Base-by-base conservation (phyloP, 2,888 invertebrate genomes). In the Yponomeuta cagnagella region DNA sequence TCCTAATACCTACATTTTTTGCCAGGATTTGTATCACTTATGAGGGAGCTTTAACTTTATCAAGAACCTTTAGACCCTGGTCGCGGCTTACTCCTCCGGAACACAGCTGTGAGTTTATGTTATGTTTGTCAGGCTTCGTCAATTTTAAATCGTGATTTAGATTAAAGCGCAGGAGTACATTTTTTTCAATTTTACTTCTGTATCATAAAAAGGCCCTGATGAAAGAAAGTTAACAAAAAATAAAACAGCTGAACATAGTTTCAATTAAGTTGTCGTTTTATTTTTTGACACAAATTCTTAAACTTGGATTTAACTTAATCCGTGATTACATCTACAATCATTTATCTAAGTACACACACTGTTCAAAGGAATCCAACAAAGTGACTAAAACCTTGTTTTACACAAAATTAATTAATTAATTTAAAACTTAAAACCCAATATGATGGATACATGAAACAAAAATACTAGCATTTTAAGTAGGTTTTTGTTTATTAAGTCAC, bases 271-370 rank as follows among this genome's bases (percentile, higher is more conserved):
- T 83, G 83, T 87, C 81, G 82, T 83, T 86, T 89, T 87, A 89
- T 89, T 89, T 83, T 88, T 80, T 86, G 85, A 89, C 88, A 90
- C 90, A 89, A 89, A 90, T 90, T 89, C 84, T 88, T 84, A 86
- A 83, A 82, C 78, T 80, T 80, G 84, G 85, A 87, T 81, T 78
- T 76, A 79, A 80, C 74, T 74, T 74, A 73, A 77, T 81, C 82
- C 79, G 75, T 76, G 76, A 81, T 70, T 79, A 82, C 52, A 83
- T 81, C 81, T 81, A 43, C 1, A 33, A 81, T 79, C 76, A 75
- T 78, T 23, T 79, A 82, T 78, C 83, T 88, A 88, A 89, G 87
- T 89, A 86, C 85, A 84, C 6, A 43, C 80, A 75, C 52, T 58
- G 77, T 80, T 83, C 77, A 80, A 78, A 82, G 79, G 82, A 82